Base-by-base conservation (phyloP, 2,113 vertebrate genomes). In the Oryzias woworae region DNA sequence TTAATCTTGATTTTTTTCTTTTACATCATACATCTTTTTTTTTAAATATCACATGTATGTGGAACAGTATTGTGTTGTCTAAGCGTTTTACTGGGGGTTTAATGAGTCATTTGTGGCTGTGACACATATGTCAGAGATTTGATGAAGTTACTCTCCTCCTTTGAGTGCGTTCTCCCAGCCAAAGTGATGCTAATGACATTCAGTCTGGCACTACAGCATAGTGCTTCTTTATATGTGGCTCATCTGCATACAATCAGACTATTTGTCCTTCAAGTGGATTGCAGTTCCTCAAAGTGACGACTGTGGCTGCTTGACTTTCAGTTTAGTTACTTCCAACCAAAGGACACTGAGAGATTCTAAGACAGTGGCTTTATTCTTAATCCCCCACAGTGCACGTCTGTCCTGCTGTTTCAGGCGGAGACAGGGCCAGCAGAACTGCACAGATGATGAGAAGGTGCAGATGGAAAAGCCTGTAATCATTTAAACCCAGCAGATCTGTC, bases 381-480 rank as follows among this genome's bases (percentile, higher is more conserved):
- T 72, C 74, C 64, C 10, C 49, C 20, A 24, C 17, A 10, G 59
- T 54, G 56, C 66, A 55, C 75, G 69, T 71, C 56, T 78, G 71
- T 28, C 63, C 18, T 62, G 55, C 46, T 47, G 65, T 43, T 77
- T 66, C 51, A 69, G 22, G 46, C 62, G 31, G 24, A 50, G 18
- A 66, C 53, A n/a, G 47, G 20, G 63, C 10, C 71, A 61, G 75
- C 64, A 74, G 53, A 75, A 71, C 66, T 15, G 16, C 48, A 64
- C 53, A 23, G 57, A 58, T 63, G 84, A 73, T 75, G 73, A 36
- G 36, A 36, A 72, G 81, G 76, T 75, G 57, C 84, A 84, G 81
- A 87, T 81, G 81, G 82, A 68, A 72, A 48, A 62, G 66, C 42
- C 22, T 48, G 56, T 26, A 75, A 75, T 71, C 75, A 58, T 71